phyloP scores from a whole-genome alignment of 2,888 invertebrate genomes.

The Acronicta leporina region DNA sequence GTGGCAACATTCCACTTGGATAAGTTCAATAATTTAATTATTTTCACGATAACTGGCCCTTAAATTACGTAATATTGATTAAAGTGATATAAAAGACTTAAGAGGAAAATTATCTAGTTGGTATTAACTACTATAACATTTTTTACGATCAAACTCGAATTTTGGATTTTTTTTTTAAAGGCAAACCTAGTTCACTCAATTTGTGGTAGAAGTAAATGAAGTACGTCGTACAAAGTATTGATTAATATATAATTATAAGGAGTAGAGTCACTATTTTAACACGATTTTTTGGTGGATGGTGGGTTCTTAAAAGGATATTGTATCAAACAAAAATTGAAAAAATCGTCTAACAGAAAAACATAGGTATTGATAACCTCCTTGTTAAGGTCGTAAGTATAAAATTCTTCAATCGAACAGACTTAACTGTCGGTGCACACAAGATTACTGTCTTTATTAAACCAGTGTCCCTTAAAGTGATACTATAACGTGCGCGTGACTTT shows the following conservation, averaged over 20 bases:
- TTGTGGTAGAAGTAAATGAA: no score
- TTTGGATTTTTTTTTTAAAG: constrained; percentile 2
- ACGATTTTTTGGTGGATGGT: no score
- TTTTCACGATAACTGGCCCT: constrained; percentile 58
- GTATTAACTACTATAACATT: constrained; percentile 44
- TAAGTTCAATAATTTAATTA: constrained; percentile 71
- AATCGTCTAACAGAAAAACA: no score
- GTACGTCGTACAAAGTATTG: no score
- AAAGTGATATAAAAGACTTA: constrained; percentile 53
- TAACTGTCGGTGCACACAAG: constrained; percentile 43
- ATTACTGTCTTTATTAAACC: constrained; percentile 53
- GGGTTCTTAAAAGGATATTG: no score
- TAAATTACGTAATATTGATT: constrained; percentile 55
- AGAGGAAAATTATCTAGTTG: constrained; percentile 53
- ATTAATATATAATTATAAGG: no score
- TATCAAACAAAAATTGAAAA: no score
- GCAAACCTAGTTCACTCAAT: no score
- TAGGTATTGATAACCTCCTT: no score
- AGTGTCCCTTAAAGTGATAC: constrained; percentile 51
- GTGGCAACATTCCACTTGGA: constrained; percentile 58
- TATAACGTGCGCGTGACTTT: constrained; percentile 54
- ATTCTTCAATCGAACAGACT: constrained; percentile 32
- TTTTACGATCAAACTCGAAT: constrained; percentile 61
- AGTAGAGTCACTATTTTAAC: no score
- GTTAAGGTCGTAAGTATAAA: no score